Conservation (phyloP, 2,113 vertebrate species). For the Dinomys branickii region DNA sequence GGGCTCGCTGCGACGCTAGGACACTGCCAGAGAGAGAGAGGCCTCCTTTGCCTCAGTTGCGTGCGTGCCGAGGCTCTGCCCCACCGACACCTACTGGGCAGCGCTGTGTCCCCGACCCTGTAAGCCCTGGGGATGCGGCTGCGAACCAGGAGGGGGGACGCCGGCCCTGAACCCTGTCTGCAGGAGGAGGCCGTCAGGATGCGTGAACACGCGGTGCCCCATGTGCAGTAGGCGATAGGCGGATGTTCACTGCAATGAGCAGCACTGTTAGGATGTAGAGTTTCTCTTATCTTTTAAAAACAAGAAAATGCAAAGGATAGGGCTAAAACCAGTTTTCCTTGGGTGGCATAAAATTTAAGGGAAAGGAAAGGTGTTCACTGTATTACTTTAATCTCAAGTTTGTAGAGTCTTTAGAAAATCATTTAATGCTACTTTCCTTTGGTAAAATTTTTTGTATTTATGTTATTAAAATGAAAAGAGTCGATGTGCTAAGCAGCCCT, state of each 20-base stretch:
- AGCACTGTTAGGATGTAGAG: background rate
- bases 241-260: background rate
- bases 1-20: no score
- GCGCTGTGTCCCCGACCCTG: background rate
- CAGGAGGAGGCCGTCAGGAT: background rate
- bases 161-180: background rate
- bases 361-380: background rate
- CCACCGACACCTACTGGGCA: background rate
- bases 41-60: background rate
- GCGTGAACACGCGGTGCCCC: background rate
- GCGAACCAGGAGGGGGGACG: background rate
- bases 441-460: background rate
- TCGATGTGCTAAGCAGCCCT: background rate
- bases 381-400: background rate
- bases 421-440: slow-evolving; percentile 8
- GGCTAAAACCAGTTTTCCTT: background rate
- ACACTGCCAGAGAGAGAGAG: background rate
- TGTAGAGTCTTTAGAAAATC: slow-evolving; percentile 32
- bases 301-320: background rate
- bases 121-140: background rate
- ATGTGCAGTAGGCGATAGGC: background rate
- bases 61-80: background rate
- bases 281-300: background rate
- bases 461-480: background rate
- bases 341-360: background rate